Evolutionary conservation across 2,113 vertebrate species (phyloP).

Genomic region (Fregetta grallaria): DNA sequence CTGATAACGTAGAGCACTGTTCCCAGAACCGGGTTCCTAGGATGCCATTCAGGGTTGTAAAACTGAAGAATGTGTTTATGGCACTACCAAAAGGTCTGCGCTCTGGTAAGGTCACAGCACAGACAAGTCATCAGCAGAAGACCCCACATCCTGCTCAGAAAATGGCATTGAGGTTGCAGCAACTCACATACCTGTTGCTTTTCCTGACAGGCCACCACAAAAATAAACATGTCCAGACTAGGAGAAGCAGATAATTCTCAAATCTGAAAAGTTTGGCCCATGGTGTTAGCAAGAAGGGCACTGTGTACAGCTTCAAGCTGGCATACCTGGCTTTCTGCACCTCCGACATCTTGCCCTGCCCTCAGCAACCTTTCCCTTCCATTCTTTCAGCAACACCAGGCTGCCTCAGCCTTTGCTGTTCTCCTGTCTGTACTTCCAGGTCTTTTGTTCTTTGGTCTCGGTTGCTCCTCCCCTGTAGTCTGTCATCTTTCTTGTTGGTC

Average conservation of each 20-base stretch:
- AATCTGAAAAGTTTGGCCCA: background rate
- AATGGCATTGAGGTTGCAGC: background rate
- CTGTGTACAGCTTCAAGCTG: background rate
- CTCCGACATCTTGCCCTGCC: background rate
- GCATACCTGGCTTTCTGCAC: background rate
- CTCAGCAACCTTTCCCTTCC: background rate
- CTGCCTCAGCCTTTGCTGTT: background rate
- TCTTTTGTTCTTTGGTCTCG: background rate
- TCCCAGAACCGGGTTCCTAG: background rate
- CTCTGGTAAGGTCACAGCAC: background rate
- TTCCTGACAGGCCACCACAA: background rate
- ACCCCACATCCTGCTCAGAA: background rate
- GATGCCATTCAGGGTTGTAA: background rate
- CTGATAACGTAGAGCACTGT: background rate
- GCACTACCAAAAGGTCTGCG: background rate
- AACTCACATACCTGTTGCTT: background rate
- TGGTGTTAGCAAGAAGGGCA: background rate
- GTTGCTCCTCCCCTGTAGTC: background rate
- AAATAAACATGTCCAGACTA: background rate
- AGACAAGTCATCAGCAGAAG: background rate
- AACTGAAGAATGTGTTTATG: conserved; percentile 4
- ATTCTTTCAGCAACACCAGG: background rate
- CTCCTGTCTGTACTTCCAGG: background rate
- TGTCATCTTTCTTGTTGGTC: background rate
- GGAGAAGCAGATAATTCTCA: background rate